Conservation (phyloP, 2,113 vertebrate species). For the Bujurquina vittata region DNA sequence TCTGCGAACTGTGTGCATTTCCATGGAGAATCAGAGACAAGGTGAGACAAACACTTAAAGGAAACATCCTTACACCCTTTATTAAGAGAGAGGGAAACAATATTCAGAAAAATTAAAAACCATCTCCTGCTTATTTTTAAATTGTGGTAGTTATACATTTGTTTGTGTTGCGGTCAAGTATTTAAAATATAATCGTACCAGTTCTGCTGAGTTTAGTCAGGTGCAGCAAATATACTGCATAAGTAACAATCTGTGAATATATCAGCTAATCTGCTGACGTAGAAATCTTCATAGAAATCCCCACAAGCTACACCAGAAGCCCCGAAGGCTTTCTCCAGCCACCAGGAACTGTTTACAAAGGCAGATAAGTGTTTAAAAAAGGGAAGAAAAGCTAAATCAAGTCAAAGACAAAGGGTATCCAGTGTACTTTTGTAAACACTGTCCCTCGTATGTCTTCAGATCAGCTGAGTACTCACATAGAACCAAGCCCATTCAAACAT, state of each 20-base stretch:
- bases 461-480: no score
- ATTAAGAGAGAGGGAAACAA: neutral
- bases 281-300: neutral
- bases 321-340: neutral
- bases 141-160: no score
- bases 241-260: neutral
- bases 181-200: neutral
- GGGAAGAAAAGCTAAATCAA: neutral
- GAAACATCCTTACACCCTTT: neutral
- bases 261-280: neutral
- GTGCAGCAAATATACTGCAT: neutral
- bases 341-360: neutral
- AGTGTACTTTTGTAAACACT: neutral
- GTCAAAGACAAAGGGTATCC: neutral
- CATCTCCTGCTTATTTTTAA: neutral
- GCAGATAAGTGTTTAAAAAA: neutral
- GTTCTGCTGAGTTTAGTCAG: neutral
- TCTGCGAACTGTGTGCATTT: constrained; percentile 78
- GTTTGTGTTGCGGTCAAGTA: neutral
- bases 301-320: neutral
- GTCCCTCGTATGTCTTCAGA: neutral
- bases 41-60: constrained; percentile 37
- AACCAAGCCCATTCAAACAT: neutral
- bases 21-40: constrained; percentile 76
- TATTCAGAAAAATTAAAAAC: no score